Percentiles rank a stretch among this genome's conserved stretches.
These are phyloP conservation scores for Myrmophylax atrothorax DNA, from an alignment of 2,113 vertebrate species.

Conservation along the genomic window DNA sequence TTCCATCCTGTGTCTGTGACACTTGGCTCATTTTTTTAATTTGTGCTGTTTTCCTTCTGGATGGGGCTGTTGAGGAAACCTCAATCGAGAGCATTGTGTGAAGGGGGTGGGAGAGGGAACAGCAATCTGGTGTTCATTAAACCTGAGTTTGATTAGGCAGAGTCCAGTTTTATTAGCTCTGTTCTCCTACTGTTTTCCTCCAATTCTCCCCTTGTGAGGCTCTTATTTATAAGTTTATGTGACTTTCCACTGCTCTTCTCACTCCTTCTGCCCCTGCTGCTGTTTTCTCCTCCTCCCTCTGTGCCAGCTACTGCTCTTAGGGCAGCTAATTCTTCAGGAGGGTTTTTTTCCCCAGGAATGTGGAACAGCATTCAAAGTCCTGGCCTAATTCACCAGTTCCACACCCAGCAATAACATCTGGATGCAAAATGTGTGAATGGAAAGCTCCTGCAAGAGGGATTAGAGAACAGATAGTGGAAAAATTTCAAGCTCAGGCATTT, in stretches of 20 bases:
- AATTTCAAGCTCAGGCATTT: not conserved
- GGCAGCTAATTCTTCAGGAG: constrained; percentile 24
- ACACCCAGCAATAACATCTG: constrained; percentile 27
- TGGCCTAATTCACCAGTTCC: not conserved
- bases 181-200: not conserved
- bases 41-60: not conserved
- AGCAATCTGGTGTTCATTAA: not conserved
- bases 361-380: not conserved
- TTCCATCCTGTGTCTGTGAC: not conserved
- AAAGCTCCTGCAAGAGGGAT: not conserved
- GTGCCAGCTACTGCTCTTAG: not conserved
- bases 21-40: not conserved
- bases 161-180: not conserved
- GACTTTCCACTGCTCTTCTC: not conserved
- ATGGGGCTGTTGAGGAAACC: not conserved
- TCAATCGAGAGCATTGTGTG: not conserved
- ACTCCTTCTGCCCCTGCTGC: not conserved
- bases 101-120: not conserved
- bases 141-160: not conserved
- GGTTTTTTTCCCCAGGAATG: constrained; percentile 52
- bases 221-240: not conserved
- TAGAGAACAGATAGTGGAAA: not conserved
- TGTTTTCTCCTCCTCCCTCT: not conserved
- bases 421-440: constrained; percentile 41
- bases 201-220: not conserved